Conservation (phyloP, 2,888 invertebrate genomes). For the Galerucella nymphaeae region DNA sequence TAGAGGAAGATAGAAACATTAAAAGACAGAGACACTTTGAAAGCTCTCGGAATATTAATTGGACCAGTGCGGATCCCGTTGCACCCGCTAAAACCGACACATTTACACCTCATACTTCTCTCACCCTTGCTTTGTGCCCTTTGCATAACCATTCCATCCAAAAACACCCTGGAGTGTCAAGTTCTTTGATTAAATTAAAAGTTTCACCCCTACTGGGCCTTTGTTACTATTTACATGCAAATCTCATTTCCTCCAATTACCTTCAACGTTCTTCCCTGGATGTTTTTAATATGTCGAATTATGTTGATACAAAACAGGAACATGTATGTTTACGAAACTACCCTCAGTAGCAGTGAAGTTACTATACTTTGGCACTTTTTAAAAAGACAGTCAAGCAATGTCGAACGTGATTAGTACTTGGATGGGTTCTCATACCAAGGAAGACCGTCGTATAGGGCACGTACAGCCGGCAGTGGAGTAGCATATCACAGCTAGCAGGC, state of each 20-base stretch:
- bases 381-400: too few relatives aligned
- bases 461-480: too few relatives aligned
- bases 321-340: neutral
- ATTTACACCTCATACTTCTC: constrained; percentile 64
- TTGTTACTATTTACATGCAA: constrained; percentile 64
- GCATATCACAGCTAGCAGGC: too few relatives aligned
- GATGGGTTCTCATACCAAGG: too few relatives aligned
- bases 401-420: too few relatives aligned
- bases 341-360: neutral
- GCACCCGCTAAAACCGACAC: constrained; percentile 62
- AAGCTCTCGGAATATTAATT: constrained; percentile 62
- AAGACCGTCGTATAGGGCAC: too few relatives aligned
- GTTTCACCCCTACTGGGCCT: constrained; percentile 60
- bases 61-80: constrained; percentile 58
- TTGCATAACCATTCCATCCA: constrained; percentile 59
- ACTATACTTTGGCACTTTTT: too few relatives aligned
- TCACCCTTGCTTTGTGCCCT: constrained; percentile 51
- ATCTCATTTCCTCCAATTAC: constrained; percentile 63
- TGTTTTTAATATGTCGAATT: constrained; percentile 28
- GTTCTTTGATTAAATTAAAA: constrained; percentile 69
- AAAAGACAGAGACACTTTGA: constrained; percentile 26
- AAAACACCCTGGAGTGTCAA: constrained; percentile 66
- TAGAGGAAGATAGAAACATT: constrained; percentile 27
- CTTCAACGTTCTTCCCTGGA: constrained; percentile 27
- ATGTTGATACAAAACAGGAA: constrained; percentile 16